These are phyloP conservation scores for Delphinapterus leucas DNA, from an alignment of 2,113 vertebrate genomes.

Conservation along the genomic window DNA sequence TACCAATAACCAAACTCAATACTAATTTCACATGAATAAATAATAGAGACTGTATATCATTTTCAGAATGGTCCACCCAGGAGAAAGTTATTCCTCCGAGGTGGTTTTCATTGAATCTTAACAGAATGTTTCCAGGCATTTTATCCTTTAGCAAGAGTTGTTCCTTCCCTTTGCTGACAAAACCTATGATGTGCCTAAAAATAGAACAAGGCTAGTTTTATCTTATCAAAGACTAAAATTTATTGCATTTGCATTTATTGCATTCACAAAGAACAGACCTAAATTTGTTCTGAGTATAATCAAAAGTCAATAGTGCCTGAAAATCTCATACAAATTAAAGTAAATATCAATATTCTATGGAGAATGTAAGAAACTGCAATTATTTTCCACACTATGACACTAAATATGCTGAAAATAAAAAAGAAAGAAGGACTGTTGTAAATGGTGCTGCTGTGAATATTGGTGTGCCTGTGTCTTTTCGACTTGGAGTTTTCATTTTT, in stretches of 20 bases:
- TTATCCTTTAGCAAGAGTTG: slow-evolving; percentile 91
- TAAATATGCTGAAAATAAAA: neutral
- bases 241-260: neutral
- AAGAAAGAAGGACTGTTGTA: neutral
- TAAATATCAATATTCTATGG: neutral
- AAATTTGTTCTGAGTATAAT: slow-evolving; percentile 10
- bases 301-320: neutral
- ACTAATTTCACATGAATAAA: neutral
- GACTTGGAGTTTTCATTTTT: neutral
- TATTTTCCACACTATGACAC: neutral
- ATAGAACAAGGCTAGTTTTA: neutral
- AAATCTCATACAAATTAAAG: neutral
- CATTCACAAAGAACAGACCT: neutral
- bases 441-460: neutral
- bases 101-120: slow-evolving; percentile 96
- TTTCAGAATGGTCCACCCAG: slow-evolving; percentile 92
- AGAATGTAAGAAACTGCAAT: neutral
- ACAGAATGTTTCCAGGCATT: slow-evolving; percentile 92
- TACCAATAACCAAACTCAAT: neutral
- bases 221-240: neutral
- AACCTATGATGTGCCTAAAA: slow-evolving; percentile 94
- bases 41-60: slow-evolving; percentile 81
- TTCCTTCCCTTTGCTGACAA: slow-evolving; percentile 96
- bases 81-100: slow-evolving; percentile 97
- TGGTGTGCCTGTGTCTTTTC: neutral